These are phyloP conservation scores for Ophioninae sp. DNA, from an alignment of 2,888 invertebrate genomes.

Conservation along the genomic window DNA sequence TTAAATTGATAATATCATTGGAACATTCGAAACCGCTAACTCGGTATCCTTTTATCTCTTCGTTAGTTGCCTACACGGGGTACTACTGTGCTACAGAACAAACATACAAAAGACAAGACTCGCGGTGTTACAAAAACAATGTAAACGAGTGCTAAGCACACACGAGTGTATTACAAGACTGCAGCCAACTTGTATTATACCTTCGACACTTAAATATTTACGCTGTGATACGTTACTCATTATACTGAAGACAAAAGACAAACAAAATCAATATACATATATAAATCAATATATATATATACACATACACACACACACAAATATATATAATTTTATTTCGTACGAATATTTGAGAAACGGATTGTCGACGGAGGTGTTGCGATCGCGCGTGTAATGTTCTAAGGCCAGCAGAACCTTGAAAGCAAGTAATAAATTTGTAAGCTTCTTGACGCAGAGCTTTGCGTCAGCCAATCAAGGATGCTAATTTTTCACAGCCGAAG, in stretches of 20 bases:
- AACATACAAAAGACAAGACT: slow-evolving; percentile 28
- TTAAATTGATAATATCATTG: slow-evolving; percentile 15
- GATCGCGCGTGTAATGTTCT: not conserved
- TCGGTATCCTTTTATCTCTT: slow-evolving; percentile 16
- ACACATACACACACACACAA: slow-evolving; percentile 13
- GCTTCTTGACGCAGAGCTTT: not conserved
- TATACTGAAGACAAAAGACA: slow-evolving; percentile 31
- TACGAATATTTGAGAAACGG: slow-evolving; percentile 7
- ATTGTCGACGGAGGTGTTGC: not conserved
- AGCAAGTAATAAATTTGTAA: not conserved
- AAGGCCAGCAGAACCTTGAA: not conserved
- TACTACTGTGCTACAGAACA: slow-evolving; percentile 21
- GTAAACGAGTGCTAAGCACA: slow-evolving; percentile 47
- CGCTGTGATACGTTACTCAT: slow-evolving; percentile 62
- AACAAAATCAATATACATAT: slow-evolving; percentile 3
- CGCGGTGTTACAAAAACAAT: slow-evolving; percentile 29
- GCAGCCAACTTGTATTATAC: slow-evolving; percentile 60
- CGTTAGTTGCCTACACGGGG: slow-evolving; percentile 40
- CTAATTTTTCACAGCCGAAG: not conserved
- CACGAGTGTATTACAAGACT: slow-evolving; percentile 52
- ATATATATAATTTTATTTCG: slow-evolving; percentile 18
- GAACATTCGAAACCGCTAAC: slow-evolving; percentile 7
- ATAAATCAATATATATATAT: not conserved
- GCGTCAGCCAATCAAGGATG: not conserved
- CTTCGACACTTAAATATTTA: slow-evolving; percentile 48